A percentile compares a stretch with the other conserved stretches of the same genome.
Conservation (phyloP, 2,797 vertebrate species). For the Limosa lapponica region DNA sequence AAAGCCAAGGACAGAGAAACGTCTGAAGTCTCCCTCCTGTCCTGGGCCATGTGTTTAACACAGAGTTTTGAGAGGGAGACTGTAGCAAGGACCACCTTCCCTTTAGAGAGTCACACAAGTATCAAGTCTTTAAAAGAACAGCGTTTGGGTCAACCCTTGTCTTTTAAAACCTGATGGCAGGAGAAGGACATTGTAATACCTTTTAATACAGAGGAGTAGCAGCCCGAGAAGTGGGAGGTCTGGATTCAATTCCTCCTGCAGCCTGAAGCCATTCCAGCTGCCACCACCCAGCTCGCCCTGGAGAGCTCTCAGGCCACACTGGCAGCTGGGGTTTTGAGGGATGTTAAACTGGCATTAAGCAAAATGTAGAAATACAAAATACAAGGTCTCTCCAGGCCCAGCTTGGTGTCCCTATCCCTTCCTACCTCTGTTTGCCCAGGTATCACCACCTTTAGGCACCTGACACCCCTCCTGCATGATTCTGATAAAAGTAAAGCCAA, state of each 20-base stretch:
- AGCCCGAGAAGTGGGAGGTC: not conserved
- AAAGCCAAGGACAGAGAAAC: not conserved
- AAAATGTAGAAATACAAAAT: not conserved
- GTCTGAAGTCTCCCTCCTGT: not conserved
- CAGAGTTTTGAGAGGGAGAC: not conserved
- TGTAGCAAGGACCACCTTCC: not conserved
- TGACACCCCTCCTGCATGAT: not conserved
- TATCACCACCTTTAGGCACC: not conserved
- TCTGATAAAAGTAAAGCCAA: not conserved
- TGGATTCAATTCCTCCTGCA: not conserved
- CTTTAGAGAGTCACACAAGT: not conserved
- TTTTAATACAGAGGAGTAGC: not conserved
- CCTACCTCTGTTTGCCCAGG: not conserved
- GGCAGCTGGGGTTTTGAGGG: not conserved
- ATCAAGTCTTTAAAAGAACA: not conserved
- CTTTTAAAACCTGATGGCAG: not conserved
- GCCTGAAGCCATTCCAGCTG: not conserved
- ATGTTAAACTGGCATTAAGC: not conserved
- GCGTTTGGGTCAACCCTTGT: not conserved
- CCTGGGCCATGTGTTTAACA: not conserved
- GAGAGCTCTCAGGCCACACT: fast-evolving
- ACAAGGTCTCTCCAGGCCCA: not conserved
- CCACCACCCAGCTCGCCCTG: not conserved
- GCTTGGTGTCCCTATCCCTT: not conserved
- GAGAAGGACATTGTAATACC: not conserved